phyloP scores from a whole-genome alignment of 2,888 invertebrate species.

The Drosophila conformis region DNA sequence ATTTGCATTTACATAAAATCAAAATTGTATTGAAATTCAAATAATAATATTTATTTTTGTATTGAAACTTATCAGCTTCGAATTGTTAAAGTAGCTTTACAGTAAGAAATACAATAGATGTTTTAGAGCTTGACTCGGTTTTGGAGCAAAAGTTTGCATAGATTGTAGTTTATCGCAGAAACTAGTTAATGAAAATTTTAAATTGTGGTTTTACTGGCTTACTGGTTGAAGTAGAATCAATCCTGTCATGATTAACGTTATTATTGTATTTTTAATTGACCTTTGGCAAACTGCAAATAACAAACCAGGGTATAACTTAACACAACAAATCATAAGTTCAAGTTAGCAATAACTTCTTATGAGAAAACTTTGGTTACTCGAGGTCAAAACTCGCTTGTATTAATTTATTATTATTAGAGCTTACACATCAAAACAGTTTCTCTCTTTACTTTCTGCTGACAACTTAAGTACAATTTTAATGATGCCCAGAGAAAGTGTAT shows the following conservation, averaged over 20 bases:
- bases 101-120: background rate
- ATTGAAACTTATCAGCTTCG: background rate
- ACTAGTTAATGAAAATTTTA: background rate
- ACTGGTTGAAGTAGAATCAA: background rate
- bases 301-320: background rate
- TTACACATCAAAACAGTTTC: background rate
- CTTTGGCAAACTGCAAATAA: background rate
- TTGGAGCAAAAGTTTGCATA: background rate
- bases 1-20: too few species aligned
- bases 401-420: background rate
- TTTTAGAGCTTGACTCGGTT: background rate
- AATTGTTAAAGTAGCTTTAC: background rate
- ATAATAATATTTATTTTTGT: background rate
- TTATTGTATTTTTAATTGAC: background rate
- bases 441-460: background rate
- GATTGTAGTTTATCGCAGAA: background rate
- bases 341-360: background rate
- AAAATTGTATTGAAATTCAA: background rate
- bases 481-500: constrained; percentile 16
- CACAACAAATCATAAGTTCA: background rate
- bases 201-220: background rate
- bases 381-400: background rate
- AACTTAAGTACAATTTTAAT: background rate
- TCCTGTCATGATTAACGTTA: background rate
- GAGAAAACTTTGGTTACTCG: background rate